Percentiles rank a stretch among this genome's conserved stretches.
phyloP scores from a whole-genome alignment of 2,113 vertebrate genomes.

The Myotis yumanensis region DNA sequence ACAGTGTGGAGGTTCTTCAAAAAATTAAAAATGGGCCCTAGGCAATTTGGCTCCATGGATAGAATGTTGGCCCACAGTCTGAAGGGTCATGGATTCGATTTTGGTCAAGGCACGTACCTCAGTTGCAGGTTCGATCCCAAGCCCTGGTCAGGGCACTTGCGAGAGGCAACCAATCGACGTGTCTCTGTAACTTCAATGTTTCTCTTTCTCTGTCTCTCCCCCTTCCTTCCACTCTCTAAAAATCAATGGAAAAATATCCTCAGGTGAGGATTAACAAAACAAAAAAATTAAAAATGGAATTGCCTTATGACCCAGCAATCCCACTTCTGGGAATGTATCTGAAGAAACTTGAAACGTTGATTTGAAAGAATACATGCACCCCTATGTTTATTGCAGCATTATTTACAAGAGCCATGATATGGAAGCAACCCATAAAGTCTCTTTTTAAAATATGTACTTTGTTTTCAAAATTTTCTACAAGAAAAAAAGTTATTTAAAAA shows the following conservation, averaged over 20 bases:
- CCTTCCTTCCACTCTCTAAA: no score
- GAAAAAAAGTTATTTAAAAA: neutral
- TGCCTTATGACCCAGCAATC: neutral
- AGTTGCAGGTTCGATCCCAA: no score
- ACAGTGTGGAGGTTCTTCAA: neutral
- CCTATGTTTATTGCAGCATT: neutral
- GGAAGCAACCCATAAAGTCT: neutral
- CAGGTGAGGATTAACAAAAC: no score
- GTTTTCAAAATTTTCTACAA: conserved; percentile 10
- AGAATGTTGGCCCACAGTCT: no score
- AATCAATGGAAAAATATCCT: no score
- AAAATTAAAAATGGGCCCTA: neutral
- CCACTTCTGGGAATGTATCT: neutral
- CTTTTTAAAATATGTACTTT: neutral
- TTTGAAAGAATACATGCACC: neutral
- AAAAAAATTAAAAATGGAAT: neutral
- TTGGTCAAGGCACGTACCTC: no score
- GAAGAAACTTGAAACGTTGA: neutral
- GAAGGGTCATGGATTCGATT: no score
- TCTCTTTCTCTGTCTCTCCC: no score
- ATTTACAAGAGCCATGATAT: neutral
- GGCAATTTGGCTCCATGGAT: no score
- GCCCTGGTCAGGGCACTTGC: no score
- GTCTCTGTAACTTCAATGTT: no score
- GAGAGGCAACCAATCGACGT: no score